Evolutionary conservation across 2,113 vertebrate genomes (phyloP).

Genomic region (Pristiophorus japonicus): DNA sequence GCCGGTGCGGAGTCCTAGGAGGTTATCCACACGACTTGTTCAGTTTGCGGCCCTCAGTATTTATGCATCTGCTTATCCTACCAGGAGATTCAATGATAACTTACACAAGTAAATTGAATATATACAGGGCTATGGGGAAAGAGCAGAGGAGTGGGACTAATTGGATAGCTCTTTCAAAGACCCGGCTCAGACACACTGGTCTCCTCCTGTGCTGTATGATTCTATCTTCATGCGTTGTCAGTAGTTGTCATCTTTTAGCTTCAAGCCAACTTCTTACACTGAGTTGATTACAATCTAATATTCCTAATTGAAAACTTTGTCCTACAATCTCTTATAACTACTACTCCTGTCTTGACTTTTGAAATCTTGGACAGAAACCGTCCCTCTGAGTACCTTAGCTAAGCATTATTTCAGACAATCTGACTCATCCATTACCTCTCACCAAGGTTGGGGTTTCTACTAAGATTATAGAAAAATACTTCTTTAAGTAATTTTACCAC

Average conservation of each 20-base stretch:
- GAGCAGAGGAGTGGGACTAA: not conserved
- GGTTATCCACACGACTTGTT: no score
- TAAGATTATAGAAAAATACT: not conserved
- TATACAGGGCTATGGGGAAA: not conserved
- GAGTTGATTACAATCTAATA: not conserved
- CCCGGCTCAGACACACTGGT: not conserved
- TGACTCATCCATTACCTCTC: not conserved
- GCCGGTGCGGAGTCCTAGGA: no score
- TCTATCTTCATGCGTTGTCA: no score
- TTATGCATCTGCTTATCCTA: no score
- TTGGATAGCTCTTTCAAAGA: not conserved
- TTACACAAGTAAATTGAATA: not conserved
- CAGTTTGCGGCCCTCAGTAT: no score
- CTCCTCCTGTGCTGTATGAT: not conserved
- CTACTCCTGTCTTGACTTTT: not conserved
- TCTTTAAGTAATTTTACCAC: not conserved
- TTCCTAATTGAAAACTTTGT: not conserved
- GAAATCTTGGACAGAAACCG: not conserved
- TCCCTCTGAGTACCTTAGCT: not conserved
- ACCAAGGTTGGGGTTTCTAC: not conserved
- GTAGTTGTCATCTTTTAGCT: no score
- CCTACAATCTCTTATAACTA: not conserved
- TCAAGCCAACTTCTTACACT: no score
- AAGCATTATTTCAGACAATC: not conserved
- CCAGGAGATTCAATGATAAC: not conserved